A percentile compares a stretch with the other conserved stretches of the same genome.
These are phyloP conservation scores for Ictidomys tridecemlineatus DNA, from an alignment of 2,113 vertebrate species.

Conservation along the genomic window DNA sequence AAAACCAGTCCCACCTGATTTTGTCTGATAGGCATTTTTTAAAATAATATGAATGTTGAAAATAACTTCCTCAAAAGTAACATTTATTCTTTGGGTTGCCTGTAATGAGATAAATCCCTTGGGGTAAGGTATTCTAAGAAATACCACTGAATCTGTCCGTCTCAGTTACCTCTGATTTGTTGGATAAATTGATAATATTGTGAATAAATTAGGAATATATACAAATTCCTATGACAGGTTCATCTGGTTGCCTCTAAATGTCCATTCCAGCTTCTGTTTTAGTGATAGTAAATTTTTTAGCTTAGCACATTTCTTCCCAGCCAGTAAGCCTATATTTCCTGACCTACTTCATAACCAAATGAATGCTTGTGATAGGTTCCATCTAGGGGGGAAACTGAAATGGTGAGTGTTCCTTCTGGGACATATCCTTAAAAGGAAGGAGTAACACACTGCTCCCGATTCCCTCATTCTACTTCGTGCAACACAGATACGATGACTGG, in stretches of 20 bases:
- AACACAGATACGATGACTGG: not conserved
- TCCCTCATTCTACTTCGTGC: not conserved
- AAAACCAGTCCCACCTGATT: constrained; percentile 24
- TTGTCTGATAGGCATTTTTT: not conserved
- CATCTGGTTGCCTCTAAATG: not conserved
- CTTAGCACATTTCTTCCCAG: not conserved
- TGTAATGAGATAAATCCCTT: not conserved
- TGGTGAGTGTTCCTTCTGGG: not conserved
- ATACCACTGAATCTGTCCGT: not conserved
- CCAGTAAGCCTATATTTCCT: not conserved
- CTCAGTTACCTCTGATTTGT: not conserved
- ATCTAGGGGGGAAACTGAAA: not conserved
- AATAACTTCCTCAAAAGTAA: not conserved
- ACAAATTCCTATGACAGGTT: not conserved
- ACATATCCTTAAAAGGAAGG: not conserved
- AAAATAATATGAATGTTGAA: not conserved
- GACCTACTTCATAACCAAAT: not conserved
- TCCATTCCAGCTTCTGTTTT: constrained; percentile 4
- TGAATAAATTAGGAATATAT: constrained; percentile 2
- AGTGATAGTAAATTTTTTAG: constrained; percentile 27
- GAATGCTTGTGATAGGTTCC: not conserved
- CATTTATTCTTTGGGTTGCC: not conserved
- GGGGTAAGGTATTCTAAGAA: not conserved
- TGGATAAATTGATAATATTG: constrained; percentile 28
- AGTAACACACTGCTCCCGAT: not conserved